A percentile compares a stretch with the other conserved stretches of the same genome.
phyloP scores from a whole-genome alignment of 1,140 invertebrate genomes.

The Rhagoletis pomonella region DNA sequence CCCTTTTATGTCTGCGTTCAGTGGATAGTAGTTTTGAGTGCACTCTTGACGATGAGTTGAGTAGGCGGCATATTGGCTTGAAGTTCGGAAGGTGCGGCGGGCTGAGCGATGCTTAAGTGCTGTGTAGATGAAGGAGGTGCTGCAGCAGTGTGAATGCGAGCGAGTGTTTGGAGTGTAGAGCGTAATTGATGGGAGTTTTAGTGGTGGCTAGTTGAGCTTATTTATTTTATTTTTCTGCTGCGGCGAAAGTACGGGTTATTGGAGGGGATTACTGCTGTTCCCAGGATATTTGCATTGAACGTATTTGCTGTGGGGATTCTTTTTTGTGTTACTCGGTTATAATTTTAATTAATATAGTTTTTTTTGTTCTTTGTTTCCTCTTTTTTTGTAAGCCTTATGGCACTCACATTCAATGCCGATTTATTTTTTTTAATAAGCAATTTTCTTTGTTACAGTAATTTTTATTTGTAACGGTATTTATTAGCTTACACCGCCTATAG shows the following conservation, averaged over 20 bases:
- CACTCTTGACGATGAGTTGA: not conserved
- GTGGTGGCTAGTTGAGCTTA: not conserved
- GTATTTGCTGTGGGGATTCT: not conserved
- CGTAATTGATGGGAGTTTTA: not conserved
- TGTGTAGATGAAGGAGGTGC: not conserved
- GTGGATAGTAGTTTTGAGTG: constrained; percentile 14
- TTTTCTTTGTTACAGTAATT: not conserved
- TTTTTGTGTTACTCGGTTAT: not conserved
- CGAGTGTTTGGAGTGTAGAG: not conserved
- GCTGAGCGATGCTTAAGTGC: not conserved
- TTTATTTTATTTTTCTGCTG: not conserved
- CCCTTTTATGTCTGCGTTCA: too few species aligned
- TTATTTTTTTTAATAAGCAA: not conserved
- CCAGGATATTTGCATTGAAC: not conserved
- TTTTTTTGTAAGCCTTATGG: not conserved
- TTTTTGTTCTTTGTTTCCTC: not conserved
- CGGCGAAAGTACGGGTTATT: not conserved
- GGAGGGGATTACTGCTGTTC: not conserved
- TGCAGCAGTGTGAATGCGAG: not conserved
- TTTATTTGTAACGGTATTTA: not conserved
- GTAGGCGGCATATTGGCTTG: not conserved
- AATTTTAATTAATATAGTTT: not conserved
- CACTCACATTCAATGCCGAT: not conserved
- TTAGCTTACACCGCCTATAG: not conserved
- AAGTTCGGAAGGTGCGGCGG: not conserved